Base-by-base conservation (phyloP, 2,888 invertebrate species). In the Anoplius nigerrimus region DNA sequence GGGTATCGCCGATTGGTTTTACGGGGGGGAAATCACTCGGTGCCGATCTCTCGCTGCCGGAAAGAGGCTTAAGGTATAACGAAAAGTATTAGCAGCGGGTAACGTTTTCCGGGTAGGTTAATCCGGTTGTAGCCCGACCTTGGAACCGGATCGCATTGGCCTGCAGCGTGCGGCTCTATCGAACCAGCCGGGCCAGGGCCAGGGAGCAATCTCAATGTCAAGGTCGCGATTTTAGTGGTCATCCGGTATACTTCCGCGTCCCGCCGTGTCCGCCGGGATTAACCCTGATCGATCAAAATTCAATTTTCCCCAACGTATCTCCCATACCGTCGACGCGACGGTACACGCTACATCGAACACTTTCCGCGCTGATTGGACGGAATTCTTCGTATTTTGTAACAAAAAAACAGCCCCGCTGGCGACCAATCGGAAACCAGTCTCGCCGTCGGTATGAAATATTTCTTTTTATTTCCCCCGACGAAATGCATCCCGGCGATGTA, bases 121-220 rank as follows among this genome's bases (percentile, higher is more conserved):
- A 81, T 76, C 78, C 62, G 66, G 66, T 77, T 80, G 77, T 63
- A 72, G 73, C n/a, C 53, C 70, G 82, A 82, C 84, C 84, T 84
- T 84, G 82, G 74, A 62, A 66, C 63, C 43, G 62, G 70, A 71
- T 74, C 68, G 77, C 72, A 72, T 79, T 75, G 75, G 77, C 74
- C 78, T 78, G 79, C 79, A 80, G 72, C 77, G 73, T 69, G 69
- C 48, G 74, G 86, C 86, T 84, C 77, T 86, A 86, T 86, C 83
- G 86, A 86, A 86, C 86, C 80, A 74, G 78, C 83, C 82, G 82
- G 84, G 82, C 83, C 83, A 83, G 82, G 84, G 82, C 71, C 82
- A 80, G 74, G 63, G 71, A 70, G 68, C 72, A 64, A 51, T 71
- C 66, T 75, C 82, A 83, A 79, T 84, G 83, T 82, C 82, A 84